phyloP scores from a whole-genome alignment of 2,113 vertebrate species.

The Romanogobio albipinnatus region DNA sequence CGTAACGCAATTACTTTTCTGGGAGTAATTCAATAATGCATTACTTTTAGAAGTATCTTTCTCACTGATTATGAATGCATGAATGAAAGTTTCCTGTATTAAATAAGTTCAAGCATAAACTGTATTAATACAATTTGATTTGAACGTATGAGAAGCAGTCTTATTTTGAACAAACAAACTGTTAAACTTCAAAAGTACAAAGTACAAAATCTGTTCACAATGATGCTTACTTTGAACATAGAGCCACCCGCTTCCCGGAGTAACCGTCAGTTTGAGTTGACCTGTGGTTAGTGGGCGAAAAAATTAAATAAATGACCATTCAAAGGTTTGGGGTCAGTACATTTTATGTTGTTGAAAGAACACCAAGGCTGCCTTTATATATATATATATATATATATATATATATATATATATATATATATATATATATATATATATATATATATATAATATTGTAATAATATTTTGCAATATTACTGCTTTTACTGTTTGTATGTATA shows the following conservation, averaged over 20 bases:
- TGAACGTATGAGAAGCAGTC: neutral
- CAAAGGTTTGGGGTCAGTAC: neutral
- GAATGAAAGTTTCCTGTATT: neutral
- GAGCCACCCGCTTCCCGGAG: slow-evolving; percentile 43
- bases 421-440: neutral
- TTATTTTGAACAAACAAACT: slow-evolving; percentile 4
- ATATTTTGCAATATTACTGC: no score
- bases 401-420: no score
- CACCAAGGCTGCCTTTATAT: neutral
- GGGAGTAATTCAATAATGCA: no score
- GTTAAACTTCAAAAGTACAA: slow-evolving; percentile 6
- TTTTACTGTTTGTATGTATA: no score
- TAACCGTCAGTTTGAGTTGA: slow-evolving; percentile 63
- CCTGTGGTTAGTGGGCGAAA: slow-evolving; percentile 43
- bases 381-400: neutral
- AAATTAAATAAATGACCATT: neutral
- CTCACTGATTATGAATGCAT: neutral
- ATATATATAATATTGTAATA: neutral
- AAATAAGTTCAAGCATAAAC: neutral
- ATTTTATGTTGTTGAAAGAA: no score
- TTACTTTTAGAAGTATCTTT: no score
- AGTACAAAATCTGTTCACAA: neutral
- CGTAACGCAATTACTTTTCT: no score
- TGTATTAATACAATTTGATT: neutral
- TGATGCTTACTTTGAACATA: slow-evolving; percentile 56